Conservation (phyloP, 2,113 vertebrate genomes). For the Athene noctua region DNA sequence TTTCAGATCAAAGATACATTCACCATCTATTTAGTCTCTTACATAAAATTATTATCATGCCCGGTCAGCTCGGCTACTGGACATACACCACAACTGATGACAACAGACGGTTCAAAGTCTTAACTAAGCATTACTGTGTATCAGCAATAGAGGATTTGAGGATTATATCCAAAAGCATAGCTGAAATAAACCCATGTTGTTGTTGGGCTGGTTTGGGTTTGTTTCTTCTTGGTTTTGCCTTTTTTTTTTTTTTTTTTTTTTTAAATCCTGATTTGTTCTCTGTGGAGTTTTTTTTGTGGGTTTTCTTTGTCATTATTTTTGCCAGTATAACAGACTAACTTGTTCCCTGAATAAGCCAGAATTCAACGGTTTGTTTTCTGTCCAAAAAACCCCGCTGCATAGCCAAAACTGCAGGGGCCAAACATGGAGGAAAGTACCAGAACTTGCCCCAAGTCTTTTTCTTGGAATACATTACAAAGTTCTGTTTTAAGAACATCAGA, state of each 20-base stretch:
- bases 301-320: not conserved
- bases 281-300: not conserved
- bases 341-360: not conserved
- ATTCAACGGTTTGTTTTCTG: not conserved
- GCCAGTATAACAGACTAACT: not conserved
- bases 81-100: too few relatives aligned
- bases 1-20: not conserved
- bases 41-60: not conserved
- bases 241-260: not conserved
- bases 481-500: not conserved
- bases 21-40: not conserved
- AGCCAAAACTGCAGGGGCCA: not conserved
- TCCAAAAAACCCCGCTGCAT: not conserved
- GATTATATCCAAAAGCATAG: not conserved
- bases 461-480: fast-evolving
- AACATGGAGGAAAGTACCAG: not conserved
- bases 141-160: not conserved
- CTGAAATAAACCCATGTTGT: not conserved
- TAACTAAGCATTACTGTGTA: not conserved
- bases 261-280: not conserved
- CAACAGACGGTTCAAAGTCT: not conserved
- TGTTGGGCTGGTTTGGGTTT: not conserved
- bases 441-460: not conserved
- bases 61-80: not conserved
- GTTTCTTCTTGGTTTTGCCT: not conserved